Evolutionary conservation across 1,140 invertebrate species (phyloP).

Genomic region (Leucophenga varia): DNA sequence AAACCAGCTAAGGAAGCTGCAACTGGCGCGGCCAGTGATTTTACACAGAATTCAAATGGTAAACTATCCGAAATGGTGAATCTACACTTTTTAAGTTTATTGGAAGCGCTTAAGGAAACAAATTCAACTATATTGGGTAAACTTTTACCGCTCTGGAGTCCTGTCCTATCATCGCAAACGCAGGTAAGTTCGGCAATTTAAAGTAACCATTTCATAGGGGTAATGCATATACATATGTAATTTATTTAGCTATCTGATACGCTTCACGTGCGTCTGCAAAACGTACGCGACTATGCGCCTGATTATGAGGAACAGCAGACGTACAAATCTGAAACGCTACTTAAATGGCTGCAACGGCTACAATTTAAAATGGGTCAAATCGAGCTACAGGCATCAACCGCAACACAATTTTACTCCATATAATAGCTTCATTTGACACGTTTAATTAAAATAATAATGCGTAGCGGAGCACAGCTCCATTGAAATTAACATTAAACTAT

Average conservation of each 20-base stretch:
- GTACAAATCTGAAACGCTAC: conserved; percentile 57
- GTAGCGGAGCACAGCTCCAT: not conserved
- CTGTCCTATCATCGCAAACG: conserved; percentile 83
- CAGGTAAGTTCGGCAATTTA: conserved; percentile 19
- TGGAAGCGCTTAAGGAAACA: conserved; percentile 94
- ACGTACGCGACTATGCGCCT: conserved; percentile 78
- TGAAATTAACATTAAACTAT: not conserved
- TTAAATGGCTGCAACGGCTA: conserved; percentile 88
- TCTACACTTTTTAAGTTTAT: conserved; percentile 90
- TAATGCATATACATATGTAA: not conserved
- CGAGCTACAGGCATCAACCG: conserved; percentile 90
- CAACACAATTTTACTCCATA: conserved; percentile 56
- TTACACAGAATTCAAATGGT: conserved; percentile 42
- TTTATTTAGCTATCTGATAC: conserved; percentile 79
- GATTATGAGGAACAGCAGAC: conserved; percentile 52
- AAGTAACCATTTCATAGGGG: not conserved
- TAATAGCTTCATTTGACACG: conserved; percentile 19
- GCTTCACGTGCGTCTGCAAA: conserved; percentile 84
- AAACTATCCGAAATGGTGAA: conserved; percentile 95
- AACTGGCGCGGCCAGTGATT: conserved; percentile 29
- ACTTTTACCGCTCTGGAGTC: conserved; percentile 84
- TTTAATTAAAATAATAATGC: not conserved
- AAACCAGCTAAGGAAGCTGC: conserved; percentile 66
- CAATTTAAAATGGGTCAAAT: conserved; percentile 99
- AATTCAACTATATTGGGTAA: conserved; percentile 89